These are phyloP conservation scores for Tapirus terrestris DNA, from an alignment of 2,113 vertebrate genomes.

Conservation along the genomic window DNA sequence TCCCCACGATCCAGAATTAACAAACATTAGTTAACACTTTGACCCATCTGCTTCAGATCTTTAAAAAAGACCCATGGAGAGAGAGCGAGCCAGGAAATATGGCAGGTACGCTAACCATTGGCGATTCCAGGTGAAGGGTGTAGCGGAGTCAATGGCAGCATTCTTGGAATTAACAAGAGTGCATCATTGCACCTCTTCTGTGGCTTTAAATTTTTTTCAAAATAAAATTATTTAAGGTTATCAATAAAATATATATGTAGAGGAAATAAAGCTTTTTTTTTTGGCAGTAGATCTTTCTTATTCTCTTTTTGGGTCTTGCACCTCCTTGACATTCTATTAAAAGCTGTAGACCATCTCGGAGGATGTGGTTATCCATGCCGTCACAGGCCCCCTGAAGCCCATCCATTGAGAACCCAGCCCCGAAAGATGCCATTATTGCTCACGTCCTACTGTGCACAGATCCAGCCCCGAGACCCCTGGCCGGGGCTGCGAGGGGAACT, in stretches of 20 bases:
- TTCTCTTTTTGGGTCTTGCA: not conserved
- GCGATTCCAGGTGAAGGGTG: not conserved
- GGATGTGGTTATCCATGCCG: accelerated
- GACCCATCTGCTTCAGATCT: not conserved
- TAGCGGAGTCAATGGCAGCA: accelerated
- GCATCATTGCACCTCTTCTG: not conserved
- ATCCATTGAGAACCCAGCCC: not conserved
- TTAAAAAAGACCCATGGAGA: not conserved
- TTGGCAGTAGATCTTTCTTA: not conserved
- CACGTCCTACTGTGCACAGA: not conserved
- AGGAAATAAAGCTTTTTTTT: not conserved
- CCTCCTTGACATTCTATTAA: not conserved
- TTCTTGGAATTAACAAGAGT: not conserved
- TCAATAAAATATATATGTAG: not conserved
- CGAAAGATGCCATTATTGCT: not conserved
- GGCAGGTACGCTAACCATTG: accelerated
- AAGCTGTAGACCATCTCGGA: not conserved
- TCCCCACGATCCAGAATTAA: not conserved
- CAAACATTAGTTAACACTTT: not conserved
- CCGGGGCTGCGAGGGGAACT: not conserved
- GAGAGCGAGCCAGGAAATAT: not conserved
- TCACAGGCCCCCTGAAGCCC: accelerated
- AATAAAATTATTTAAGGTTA: not conserved
- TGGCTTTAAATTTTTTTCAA: not conserved
- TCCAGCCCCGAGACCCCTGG: not conserved